Conservation (phyloP, 1,140 invertebrate genomes). For the Hormaphis cornu region DNA sequence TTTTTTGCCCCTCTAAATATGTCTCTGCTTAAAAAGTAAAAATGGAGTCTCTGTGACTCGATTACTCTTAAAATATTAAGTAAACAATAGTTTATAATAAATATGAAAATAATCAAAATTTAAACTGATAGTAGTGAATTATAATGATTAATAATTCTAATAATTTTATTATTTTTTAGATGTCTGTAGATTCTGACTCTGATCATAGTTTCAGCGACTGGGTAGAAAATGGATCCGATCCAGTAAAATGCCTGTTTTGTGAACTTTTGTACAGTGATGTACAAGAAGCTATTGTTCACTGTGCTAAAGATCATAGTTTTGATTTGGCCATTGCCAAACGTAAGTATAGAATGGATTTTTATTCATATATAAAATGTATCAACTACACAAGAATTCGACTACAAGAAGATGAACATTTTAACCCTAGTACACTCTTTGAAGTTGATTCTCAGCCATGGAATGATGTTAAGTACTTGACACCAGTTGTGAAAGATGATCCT, state of each 20-base stretch:
- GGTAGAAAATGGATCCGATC: not conserved
- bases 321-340: constrained; percentile 56
- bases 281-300: constrained; percentile 46
- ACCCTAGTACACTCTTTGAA: constrained; percentile 42
- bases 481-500: constrained; percentile 63
- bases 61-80: too few relatives aligned
- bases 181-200: constrained; percentile 26
- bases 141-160: not conserved
- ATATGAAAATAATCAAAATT: too few relatives aligned
- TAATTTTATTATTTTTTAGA: not conserved
- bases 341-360: constrained; percentile 67
- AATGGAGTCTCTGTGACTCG: too few relatives aligned
- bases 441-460: constrained; percentile 50
- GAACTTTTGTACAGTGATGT: constrained; percentile 42
- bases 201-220: constrained; percentile 16
- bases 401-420: constrained; percentile 46
- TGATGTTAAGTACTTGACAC: constrained; percentile 66
- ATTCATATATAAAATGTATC: constrained; percentile 77
- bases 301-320: constrained; percentile 54
- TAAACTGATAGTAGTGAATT: too few relatives aligned
- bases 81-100: too few relatives aligned
- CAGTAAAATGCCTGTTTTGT: constrained; percentile 51
- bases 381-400: constrained; percentile 61
- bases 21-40: too few relatives aligned
- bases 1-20: too few relatives aligned